Evolutionary conservation across 2,888 invertebrate genomes (phyloP).

Genomic region (Pyrrhosoma nymphula): DNA sequence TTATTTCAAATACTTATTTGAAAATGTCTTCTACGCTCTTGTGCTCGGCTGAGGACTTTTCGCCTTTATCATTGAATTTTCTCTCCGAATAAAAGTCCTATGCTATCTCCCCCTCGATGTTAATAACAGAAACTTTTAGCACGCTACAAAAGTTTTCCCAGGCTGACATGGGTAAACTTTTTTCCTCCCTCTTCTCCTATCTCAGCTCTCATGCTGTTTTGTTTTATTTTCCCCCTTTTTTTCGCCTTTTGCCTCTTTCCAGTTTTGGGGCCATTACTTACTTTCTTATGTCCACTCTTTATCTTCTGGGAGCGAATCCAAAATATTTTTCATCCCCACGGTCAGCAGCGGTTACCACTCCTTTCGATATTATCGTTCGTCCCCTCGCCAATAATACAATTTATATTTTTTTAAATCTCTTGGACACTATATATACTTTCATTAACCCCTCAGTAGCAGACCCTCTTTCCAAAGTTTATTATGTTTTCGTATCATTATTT

Average conservation of each 20-base stretch:
- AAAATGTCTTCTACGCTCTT: too few relatives aligned
- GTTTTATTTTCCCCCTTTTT: too few relatives aligned
- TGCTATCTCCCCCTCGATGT: not conserved
- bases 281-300: not conserved
- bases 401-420: not conserved
- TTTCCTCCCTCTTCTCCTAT: not conserved
- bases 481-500: too few relatives aligned
- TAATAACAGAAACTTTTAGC: not conserved
- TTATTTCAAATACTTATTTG: too few relatives aligned
- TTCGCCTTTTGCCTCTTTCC: not conserved
- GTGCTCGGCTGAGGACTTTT: too few relatives aligned
- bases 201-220: not conserved
- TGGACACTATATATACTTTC: not conserved
- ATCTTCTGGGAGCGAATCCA: not conserved
- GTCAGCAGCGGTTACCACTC: not conserved
- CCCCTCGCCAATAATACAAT: not conserved
- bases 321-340: not conserved
- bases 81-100: too few relatives aligned
- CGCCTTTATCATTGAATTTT: too few relatives aligned
- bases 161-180: not conserved
- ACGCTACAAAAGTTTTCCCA: not conserved
- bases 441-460: too few relatives aligned
- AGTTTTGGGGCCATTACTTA: not conserved
- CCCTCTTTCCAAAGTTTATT: too few relatives aligned
- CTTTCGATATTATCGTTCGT: not conserved